Evolutionary conservation across 2,888 invertebrate species (phyloP), one percentile per base, ranked within the genome.

Genomic region (Saturnia japonica): DNA sequence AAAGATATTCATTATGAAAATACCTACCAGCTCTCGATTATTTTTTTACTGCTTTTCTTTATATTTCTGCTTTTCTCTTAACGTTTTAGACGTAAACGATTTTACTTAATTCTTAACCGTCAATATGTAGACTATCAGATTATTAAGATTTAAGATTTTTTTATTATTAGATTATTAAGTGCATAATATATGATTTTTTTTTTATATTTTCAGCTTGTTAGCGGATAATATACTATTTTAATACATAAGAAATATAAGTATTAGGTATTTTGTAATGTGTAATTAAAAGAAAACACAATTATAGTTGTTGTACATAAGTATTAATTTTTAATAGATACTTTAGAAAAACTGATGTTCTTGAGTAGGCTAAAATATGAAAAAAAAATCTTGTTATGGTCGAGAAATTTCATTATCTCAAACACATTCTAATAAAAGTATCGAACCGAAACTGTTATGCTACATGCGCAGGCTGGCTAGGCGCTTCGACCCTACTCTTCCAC

Each of bases 361-460:
- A 1, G 9, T 54, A n/a, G 11, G 68, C 19, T 68, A 54, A 68
- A 72, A 69, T 64, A 69, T 67, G 68, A 51, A 71, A 62, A 71
- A 64, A 73, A 76, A 76, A 67, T 72, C 51, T 62, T 70, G 72
- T 74, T 70, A 74, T 74, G 75, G 79, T 73, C 75, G 79, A 79
- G 75, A 79, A 78, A 79, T 75, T 76, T 75, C 74, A 76, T 81
- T 75, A 77, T 77, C 73, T 77, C 76, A 75, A 79, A 80, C 80
- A 81, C 80, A 81, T 77, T 82, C 82, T 81, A 82, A 83, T 80
- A 77, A 79, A 86, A 85, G 85, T 88, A 91, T 86, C 90, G 88
- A 88, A 91, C 87, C 90, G 90, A 87, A 87, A 90, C 91, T 82
- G 78, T 80, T 87, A 86, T 85, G 89, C 87, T 87, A 87, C 85